A percentile compares a stretch with the other conserved stretches of the same genome.
Conservation (phyloP, 1,140 invertebrate species). For the Aphelinus atriplicis region DNA sequence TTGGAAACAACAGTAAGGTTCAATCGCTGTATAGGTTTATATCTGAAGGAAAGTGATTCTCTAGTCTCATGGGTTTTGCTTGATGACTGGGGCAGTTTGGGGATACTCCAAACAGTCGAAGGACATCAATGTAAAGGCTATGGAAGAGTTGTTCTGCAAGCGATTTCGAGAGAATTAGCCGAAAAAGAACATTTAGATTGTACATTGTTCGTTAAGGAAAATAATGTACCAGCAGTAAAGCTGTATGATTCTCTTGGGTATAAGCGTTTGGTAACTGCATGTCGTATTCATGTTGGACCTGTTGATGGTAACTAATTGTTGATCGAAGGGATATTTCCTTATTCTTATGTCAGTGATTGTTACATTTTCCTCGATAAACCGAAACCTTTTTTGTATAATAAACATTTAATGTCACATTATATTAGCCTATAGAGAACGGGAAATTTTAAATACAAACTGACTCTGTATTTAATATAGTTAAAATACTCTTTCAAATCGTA, state of each 20-base stretch:
- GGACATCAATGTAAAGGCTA: slow-evolving; percentile 17
- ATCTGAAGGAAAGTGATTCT: neutral
- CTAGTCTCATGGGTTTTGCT: slow-evolving; percentile 21
- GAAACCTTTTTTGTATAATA: too few species aligned
- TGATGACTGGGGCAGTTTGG: neutral
- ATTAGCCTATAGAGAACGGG: too few species aligned
- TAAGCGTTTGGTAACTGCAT: neutral
- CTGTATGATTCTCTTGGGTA: slow-evolving; percentile 13
- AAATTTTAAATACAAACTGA: too few species aligned
- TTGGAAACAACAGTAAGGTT: neutral
- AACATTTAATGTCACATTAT: too few species aligned
- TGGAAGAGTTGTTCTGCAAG: slow-evolving; percentile 4
- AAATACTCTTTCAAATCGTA: too few species aligned
- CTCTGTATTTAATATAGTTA: too few species aligned
- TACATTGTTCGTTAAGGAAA: neutral
- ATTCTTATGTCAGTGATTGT: too few species aligned
- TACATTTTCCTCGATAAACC: too few species aligned
- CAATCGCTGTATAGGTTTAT: slow-evolving; percentile 6
- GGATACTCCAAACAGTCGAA: slow-evolving; percentile 12
- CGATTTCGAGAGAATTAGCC: neutral
- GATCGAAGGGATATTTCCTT: too few species aligned
- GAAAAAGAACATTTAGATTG: slow-evolving; percentile 4
- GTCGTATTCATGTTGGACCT: too few species aligned
- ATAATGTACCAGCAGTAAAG: slow-evolving; percentile 4
- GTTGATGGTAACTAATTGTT: too few species aligned